phyloP scores from a whole-genome alignment of 2,113 vertebrate species.

The Salvelinus alpinus region DNA sequence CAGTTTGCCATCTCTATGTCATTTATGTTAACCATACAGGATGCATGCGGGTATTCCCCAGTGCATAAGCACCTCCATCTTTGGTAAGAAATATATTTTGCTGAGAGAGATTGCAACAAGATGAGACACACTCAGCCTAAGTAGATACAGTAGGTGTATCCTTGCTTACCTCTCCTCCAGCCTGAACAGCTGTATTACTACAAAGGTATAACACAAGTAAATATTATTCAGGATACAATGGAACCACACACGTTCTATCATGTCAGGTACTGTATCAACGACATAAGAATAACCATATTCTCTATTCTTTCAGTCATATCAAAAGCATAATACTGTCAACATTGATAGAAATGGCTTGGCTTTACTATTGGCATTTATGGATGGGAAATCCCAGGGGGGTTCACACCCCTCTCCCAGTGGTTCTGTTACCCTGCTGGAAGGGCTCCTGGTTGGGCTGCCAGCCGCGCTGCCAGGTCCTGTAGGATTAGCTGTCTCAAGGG shows the following conservation, averaged over 20 bases:
- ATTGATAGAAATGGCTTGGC: not conserved
- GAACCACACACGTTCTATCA: not conserved
- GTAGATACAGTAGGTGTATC: constrained; percentile 32
- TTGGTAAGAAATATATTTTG: constrained; percentile 54
- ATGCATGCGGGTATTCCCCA: not conserved
- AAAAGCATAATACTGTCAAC: not conserved
- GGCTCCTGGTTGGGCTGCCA: not conserved
- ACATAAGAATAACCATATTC: not conserved
- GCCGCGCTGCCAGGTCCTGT: too few relatives aligned
- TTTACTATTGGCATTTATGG: too few relatives aligned
- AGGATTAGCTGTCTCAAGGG: too few relatives aligned
- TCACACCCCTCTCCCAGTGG: not conserved
- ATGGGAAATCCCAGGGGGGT: not conserved
- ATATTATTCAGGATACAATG: not conserved
- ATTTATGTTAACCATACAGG: not conserved
- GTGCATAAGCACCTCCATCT: constrained; percentile 56
- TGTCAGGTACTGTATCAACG: not conserved
- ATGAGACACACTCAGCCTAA: constrained; percentile 57
- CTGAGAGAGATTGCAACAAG: constrained; percentile 41
- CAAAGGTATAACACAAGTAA: not conserved
- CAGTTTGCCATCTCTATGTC: constrained; percentile 6
- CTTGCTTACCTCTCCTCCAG: not conserved
- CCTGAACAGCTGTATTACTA: not conserved
- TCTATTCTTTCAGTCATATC: not conserved
- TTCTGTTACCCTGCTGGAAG: not conserved